Conservation (phyloP, 2,888 invertebrate species). For the Morpho helenor region DNA sequence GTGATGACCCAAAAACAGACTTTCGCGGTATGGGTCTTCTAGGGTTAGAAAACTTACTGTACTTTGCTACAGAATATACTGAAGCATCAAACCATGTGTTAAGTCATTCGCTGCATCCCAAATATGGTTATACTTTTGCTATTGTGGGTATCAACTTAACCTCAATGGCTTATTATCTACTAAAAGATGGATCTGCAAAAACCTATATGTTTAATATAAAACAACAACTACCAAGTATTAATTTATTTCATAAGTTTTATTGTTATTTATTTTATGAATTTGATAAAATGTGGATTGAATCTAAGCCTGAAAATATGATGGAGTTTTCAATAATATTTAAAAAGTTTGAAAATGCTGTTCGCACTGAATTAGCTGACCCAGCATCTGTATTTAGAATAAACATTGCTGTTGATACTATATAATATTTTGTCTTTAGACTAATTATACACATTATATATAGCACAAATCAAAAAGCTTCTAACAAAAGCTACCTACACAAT, state of each 20-base stretch:
- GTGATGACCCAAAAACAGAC: constrained; percentile 98
- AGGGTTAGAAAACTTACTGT: constrained; percentile 94
- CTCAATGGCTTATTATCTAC: constrained; percentile 90
- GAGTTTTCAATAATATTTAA: constrained; percentile 94
- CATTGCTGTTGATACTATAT: constrained; percentile 84
- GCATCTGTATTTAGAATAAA: constrained; percentile 88
- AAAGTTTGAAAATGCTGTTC: constrained; percentile 88
- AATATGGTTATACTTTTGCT: constrained; percentile 93
- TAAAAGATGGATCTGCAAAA: constrained; percentile 90
- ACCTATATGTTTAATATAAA: constrained; percentile 94
- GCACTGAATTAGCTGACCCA: constrained; percentile 83
- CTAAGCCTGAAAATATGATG: constrained; percentile 96
- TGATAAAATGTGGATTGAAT: constrained; percentile 95
- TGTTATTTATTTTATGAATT: constrained; percentile 96
- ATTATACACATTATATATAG: constrained; percentile 12
- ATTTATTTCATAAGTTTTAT: constrained; percentile 95
- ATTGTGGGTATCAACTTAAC: constrained; percentile 97
- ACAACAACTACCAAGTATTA: constrained; percentile 81
- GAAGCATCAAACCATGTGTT: constrained; percentile 89
- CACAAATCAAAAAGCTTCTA: constrained; percentile 8
- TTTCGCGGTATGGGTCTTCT: constrained; percentile 98
- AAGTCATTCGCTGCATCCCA: constrained; percentile 93
- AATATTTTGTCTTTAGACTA: constrained; percentile 25
- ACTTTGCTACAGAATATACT: constrained; percentile 89
- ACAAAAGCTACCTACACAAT: background rate